Base-by-base conservation (phyloP, 2,113 vertebrate species). In the Hypocryptadius cinnamomeus region DNA sequence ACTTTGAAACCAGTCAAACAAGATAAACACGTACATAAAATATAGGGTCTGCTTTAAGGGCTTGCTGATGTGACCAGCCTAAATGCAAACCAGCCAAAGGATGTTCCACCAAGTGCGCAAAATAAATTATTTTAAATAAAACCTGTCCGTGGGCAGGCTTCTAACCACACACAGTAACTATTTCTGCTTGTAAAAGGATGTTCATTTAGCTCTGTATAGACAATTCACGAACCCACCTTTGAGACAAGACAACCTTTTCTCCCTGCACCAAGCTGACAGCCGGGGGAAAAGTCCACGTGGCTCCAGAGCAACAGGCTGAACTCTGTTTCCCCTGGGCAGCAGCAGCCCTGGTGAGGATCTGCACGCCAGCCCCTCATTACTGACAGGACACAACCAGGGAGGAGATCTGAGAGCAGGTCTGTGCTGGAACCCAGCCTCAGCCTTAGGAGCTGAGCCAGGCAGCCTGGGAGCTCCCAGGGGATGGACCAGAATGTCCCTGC, bases 111-210 rank as follows among this genome's bases (percentile, higher is more conserved):
- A 56, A 86, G 45, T 4, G 28, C 39, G 82, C 31, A 57, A 44
- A 87, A 57, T 20, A 87, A 92, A 57, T 72, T 25, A 59, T 56
- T 80, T 90, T 35, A 83, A 74, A 85, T 47, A 90, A 94, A 95
- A 35, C 19, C 51, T 35, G 22, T 40, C 63, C 37, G 19, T 8
- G 72, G 56, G 45, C 76, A 83, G 51, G 42, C 68, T 70, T 24
- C 44, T 90, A 78, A 80, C 27, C 72, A 30, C 56, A 63, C 51
- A 48, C 37, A 50, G 45, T 11, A 61, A 78, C 79, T 78, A 48
- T 51, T 80, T 53, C 56, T 78, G 51, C 69, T 65, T 6, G 44
- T 48, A 79, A 68, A 92, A 84, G 5, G 20, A 66, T 1, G 23
- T 51, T 35, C 14, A 1, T 66, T 90, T 78, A 48, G 77, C 73